Conservation (phyloP, 2,113 vertebrate species). For the Thomomys bottae region DNA sequence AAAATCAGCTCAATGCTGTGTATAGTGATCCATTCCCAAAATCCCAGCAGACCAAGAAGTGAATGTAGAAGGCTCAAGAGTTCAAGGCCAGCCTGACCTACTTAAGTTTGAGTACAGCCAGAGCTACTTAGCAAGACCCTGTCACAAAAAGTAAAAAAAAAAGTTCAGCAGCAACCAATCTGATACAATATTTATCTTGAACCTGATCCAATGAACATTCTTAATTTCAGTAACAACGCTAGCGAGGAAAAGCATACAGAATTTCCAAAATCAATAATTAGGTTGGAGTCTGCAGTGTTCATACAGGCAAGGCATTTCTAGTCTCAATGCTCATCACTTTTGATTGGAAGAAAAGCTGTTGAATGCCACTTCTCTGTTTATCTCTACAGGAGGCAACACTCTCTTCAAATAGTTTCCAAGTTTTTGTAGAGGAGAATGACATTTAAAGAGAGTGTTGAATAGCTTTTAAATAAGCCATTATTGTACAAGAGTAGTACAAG, state of each 20-base stretch:
- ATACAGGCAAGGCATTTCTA: not conserved
- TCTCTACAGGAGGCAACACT: not conserved
- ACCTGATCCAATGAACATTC: constrained; percentile 65
- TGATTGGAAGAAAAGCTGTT: constrained; percentile 40
- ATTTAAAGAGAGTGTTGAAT: constrained; percentile 45
- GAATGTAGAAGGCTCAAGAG: too few species aligned
- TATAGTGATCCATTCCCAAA: too few species aligned
- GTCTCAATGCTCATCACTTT: constrained; percentile 27
- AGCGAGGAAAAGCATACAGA: constrained; percentile 46
- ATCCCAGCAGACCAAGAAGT: too few species aligned
- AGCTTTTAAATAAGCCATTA: not conserved
- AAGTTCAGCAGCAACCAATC: constrained; percentile 55
- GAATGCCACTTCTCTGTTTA: constrained; percentile 7
- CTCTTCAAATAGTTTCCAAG: constrained; percentile 47
- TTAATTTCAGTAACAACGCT: constrained; percentile 69
- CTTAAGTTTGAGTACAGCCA: too few species aligned
- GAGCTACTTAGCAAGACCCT: too few species aligned
- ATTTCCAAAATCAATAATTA: constrained; percentile 72
- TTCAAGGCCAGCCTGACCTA: too few species aligned
- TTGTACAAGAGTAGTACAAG: not conserved
- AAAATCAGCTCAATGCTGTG: constrained; percentile 47
- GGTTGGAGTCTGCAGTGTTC: constrained; percentile 33
- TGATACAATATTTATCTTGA: constrained; percentile 67
- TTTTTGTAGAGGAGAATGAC: constrained; percentile 11
- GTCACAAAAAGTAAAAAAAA: too few species aligned